A percentile compares a stretch with the other conserved stretches of the same genome.
phyloP scores from a whole-genome alignment of 92 coral and sea anemone genomes.

The Palythoa grandiflora region DNA sequence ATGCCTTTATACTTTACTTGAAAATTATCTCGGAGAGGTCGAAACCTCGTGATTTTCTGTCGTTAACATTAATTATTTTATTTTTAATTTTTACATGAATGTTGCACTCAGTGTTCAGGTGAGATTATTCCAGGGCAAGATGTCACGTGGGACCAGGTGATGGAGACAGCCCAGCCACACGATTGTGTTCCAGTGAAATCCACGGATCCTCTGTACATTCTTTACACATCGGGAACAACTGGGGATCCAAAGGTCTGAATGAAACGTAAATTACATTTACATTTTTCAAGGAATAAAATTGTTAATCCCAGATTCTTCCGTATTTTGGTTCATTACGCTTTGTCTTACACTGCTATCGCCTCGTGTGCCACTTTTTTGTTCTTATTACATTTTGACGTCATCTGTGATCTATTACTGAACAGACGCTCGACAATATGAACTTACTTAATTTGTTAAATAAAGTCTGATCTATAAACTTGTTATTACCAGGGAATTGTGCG shows the following conservation, averaged over 20 bases:
- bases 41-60: no score
- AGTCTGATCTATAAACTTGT: no score
- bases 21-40: no score
- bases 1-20: no score
- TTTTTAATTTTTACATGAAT: not conserved
- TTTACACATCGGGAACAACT: constrained; percentile 98
- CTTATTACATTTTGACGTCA: no score
- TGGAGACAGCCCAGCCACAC: constrained; percentile 87
- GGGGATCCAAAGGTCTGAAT: constrained; percentile 93
- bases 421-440: no score
- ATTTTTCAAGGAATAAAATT: not conserved
- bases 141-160: constrained; percentile 90
- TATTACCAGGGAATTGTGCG: constrained; percentile 88
- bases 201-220: constrained; percentile 93
- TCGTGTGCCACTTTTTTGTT: no score
- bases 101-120: constrained; percentile 74
- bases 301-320: no score
- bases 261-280: not conserved
- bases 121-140: constrained; percentile 87
- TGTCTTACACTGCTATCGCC: no score
- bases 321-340: no score
- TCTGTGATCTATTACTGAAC: no score
- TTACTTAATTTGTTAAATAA: no score
- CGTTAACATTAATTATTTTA: not conserved
- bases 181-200: constrained; percentile 93